Evolutionary conservation across 2,888 invertebrate species (phyloP), one percentile per base, ranked within the genome.

Genomic region (Sarcophaga rosellei): DNA sequence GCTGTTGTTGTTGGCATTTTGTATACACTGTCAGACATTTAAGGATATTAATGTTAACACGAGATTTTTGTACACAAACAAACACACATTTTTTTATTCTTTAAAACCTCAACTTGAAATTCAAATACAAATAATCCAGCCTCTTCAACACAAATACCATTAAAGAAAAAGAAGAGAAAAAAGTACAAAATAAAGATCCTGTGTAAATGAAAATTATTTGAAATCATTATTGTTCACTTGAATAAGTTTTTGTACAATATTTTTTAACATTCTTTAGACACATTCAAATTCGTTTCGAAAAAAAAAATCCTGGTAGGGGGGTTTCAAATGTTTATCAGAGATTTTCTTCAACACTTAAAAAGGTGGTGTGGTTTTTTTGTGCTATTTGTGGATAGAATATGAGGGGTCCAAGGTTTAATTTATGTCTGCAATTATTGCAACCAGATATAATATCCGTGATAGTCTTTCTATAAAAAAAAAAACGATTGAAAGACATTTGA

Each of bases 391-490:
- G 4, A 53, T 53, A 53, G 45, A 57, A 53, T 75, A 20, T 76
- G 21, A 82, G 81, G 81, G 75, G 81, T 81, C 81, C 70, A 61
- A 75, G 66, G n/a, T 80, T 75, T 84, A 84, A 86, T 86, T 86
- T 86, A 86, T 86, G 86, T 86, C 86, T 86, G 90, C 91, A 91
- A 91, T 91, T 91, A 91, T 91, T 91, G 89, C 84, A 90, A 89
- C 89, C 85, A 88, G 88, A 88, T 87, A 85, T 88, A 81, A 87
- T 87, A 84, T 85, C 79, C 84, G 77, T 84, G 84, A 86, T 86
- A 84, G 81, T 79, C 77, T 70, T 66, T 84, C 65, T 65, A 61
- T 89, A 25, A 53, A 23, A 63, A 17, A n/a, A 69, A 68, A 66
- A 61, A 78, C 57, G 11, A 20, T 77, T 25, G 15, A 10, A 84